Base-by-base conservation (phyloP, 2,888 invertebrate species). In the Eulithis testata region DNA sequence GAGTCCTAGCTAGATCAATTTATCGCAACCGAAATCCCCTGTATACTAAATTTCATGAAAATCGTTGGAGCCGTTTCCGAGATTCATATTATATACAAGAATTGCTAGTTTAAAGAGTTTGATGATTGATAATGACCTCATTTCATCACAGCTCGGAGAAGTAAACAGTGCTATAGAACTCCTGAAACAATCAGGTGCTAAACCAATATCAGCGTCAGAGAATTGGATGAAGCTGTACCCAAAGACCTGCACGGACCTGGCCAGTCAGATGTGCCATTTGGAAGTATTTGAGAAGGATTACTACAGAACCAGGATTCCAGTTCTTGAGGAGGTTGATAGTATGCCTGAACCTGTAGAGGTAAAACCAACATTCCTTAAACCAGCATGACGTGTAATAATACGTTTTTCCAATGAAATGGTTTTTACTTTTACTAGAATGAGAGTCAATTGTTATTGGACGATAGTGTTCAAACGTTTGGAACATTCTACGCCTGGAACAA, bases 401-500 rank as follows among this genome's bases (percentile, higher is more conserved):
- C 4, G 31, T 31, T 31, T 40, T 40, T 40, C 21, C 8, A 40
- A 40, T 40, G 0, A 2, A 40, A 9, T 40, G 40, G 0, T 44
- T 44, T n/a, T n/a, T 47, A 12, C 3, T 12, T 61, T 56, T 58
- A 47, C 4, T 47, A 61, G 72, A 73, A 61, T 31, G 53, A 2
- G 40, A 60, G 40, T 43, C 61, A 70, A 45, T 67, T 40, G 40
- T 40, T 63, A 14, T 75, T 65, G 21, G 47, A 58, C 3, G 73
- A 75, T 36, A 73, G 61, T 57, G 27, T 37, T 5, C 60, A 64
- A 50, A 52, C 60, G 5, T 21, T 31, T 8, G 64, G 60, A 14
- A 74, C 71, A 1, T 87, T 82, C 64, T 90, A 80, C 63, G 85
- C 88, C 1, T 95, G 94, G 94, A 95, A 94, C 72, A 94, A 94